phyloP scores from a whole-genome alignment of 1,140 invertebrate species.

The Drosophila punjabiensis region DNA sequence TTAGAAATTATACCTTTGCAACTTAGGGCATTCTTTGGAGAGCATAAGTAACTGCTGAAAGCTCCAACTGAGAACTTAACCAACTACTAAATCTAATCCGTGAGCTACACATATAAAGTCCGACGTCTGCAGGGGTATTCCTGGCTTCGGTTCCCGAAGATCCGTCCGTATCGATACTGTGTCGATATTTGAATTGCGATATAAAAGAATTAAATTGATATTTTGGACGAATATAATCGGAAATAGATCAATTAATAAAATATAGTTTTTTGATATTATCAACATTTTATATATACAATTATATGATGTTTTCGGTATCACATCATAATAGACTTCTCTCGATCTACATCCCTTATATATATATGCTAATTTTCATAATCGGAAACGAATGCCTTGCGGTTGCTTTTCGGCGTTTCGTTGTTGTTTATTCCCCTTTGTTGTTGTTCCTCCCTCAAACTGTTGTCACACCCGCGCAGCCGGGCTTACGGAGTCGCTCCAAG shows the following conservation, averaged over 20 bases:
- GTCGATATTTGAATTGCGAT: too few species aligned
- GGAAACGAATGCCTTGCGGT: constrained; percentile 22
- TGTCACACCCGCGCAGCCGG: constrained; percentile 41
- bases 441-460: constrained; percentile 13
- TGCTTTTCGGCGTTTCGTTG: constrained; percentile 46
- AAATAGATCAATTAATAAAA: too few species aligned
- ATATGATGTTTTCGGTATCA: too few species aligned
- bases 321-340: too few species aligned
- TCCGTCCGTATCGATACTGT: not conserved
- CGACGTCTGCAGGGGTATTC: not conserved
- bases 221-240: too few species aligned
- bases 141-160: constrained; percentile 27
- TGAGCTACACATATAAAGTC: not conserved
- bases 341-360: not conserved
- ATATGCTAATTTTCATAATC: constrained; percentile 42
- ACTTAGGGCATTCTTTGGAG: not conserved
- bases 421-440: constrained; percentile 38
- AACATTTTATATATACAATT: too few species aligned
- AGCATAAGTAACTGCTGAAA: not conserved
- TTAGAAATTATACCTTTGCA: constrained; percentile 25
- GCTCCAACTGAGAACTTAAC: not conserved
- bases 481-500: constrained; percentile 62
- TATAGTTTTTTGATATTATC: too few species aligned
- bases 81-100: not conserved
- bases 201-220: too few species aligned